phyloP scores from a whole-genome alignment of 2,888 invertebrate species.

The Sympetrum striolatum region DNA sequence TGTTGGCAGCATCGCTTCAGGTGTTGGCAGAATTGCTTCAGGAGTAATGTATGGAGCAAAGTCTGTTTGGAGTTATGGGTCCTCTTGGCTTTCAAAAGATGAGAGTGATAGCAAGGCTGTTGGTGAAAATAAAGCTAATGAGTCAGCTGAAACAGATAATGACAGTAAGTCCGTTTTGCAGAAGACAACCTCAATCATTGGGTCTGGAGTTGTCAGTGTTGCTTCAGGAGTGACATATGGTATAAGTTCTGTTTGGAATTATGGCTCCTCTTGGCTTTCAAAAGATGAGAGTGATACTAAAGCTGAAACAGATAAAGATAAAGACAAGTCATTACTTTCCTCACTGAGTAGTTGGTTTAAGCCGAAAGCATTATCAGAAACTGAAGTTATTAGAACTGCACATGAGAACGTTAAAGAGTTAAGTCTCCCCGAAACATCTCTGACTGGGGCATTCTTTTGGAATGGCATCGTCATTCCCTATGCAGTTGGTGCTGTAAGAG shows the following conservation, averaged over 20 bases:
- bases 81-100: background rate
- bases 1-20: too few species aligned
- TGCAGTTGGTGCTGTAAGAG: background rate
- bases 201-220: too few species aligned
- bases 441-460: background rate
- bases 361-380: background rate
- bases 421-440: too few species aligned
- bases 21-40: background rate
- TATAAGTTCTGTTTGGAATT: background rate
- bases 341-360: background rate
- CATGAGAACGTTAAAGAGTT: background rate
- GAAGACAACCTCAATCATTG: too few species aligned
- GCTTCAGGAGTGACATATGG: background rate
- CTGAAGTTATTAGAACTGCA: background rate
- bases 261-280: background rate
- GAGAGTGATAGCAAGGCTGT: background rate
- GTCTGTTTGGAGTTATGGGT: background rate
- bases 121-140: background rate
- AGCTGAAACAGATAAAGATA: background rate
- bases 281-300: too few species aligned
- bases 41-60: background rate
- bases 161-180: background rate
- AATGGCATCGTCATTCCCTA: background rate
- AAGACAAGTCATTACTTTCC: background rate
- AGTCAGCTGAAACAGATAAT: too few species aligned